A percentile compares a stretch with the other conserved stretches of the same genome.
Conservation (phyloP, 2,113 vertebrate species). For the Murina feae region DNA sequence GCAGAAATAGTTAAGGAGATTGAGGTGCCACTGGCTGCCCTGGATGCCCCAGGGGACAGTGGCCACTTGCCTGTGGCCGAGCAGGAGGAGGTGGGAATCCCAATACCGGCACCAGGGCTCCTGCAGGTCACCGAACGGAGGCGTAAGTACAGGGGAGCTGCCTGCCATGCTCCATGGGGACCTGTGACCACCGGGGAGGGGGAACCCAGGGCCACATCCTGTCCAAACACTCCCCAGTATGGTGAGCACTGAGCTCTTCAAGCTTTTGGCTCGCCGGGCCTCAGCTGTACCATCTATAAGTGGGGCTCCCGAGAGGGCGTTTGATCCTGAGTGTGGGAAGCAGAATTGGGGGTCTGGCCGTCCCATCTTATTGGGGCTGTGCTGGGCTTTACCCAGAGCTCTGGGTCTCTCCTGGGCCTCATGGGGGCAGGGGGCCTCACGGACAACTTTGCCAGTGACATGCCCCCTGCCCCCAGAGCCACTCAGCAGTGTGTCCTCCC, state of each 20-base stretch:
- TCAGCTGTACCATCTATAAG: not conserved
- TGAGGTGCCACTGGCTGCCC: conserved; percentile 77
- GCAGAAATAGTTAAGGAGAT: conserved; percentile 87
- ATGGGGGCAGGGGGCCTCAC: accelerated
- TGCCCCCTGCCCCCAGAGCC: conserved; percentile 84
- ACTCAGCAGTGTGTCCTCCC: conserved; percentile 95
- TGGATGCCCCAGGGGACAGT: conserved; percentile 82
- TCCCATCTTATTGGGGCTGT: accelerated
- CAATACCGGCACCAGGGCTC: conserved; percentile 87
- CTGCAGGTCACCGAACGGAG: conserved; percentile 93
- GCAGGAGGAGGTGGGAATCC: conserved; percentile 82
- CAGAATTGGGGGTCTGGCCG: not conserved
- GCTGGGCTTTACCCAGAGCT: not conserved
- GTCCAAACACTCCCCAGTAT: not conserved
- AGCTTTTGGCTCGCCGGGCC: not conserved
- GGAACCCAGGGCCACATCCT: not conserved
- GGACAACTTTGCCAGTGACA: not conserved
- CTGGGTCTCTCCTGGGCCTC: not conserved
- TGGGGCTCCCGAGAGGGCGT: not conserved
- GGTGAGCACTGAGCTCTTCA: too few relatives aligned
- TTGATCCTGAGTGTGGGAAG: not conserved
- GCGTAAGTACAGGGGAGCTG: conserved; percentile 84
- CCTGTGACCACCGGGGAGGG: accelerated
- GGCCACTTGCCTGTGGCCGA: conserved; percentile 79
- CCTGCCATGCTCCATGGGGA: not conserved